Conservation (phyloP, 2,888 invertebrate species). For the Mesorhabditis spiculigera region DNA sequence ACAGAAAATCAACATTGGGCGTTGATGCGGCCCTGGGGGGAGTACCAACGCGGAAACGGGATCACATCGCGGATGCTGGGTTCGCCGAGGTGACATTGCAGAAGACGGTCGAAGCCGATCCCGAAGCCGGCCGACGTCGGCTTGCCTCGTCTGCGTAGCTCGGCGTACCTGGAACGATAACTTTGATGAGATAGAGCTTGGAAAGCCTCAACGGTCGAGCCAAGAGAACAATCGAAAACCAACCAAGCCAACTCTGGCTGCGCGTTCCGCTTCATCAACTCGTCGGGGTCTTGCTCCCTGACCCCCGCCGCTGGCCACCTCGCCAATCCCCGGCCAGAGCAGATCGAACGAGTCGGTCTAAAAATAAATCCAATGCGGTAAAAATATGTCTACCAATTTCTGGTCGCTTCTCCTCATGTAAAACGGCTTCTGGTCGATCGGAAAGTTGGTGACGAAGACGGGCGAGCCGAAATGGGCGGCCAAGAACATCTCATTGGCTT, state of each 20-base stretch:
- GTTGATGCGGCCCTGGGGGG: constrained; percentile 32
- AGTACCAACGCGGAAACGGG: constrained; percentile 87
- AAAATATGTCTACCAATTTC: constrained; percentile 11
- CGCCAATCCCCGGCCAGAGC: constrained; percentile 82
- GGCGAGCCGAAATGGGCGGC: constrained; percentile 66
- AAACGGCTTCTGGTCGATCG: constrained; percentile 83
- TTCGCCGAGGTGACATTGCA: constrained; percentile 72
- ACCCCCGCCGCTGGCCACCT: constrained; percentile 89
- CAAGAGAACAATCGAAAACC: background rate
- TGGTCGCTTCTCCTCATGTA: constrained; percentile 70
- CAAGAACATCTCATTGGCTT: background rate
- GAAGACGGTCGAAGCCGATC: constrained; percentile 85
- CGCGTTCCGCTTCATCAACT: constrained; percentile 60
- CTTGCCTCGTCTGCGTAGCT: constrained; percentile 75
- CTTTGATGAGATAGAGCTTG: background rate
- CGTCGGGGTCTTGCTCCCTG: constrained; percentile 75
- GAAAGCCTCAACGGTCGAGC: background rate
- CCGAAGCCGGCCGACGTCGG: constrained; percentile 91
- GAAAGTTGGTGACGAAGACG: constrained; percentile 86
- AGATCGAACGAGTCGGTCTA: constrained; percentile 73
- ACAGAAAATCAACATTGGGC: constrained; percentile 41
- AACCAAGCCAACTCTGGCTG: background rate
- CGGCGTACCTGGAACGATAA: constrained; percentile 42
- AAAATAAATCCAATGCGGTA: background rate
- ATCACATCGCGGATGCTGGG: constrained; percentile 87